A percentile compares a stretch with the other conserved stretches of the same genome.
Evolutionary conservation across 2,888 invertebrate species (phyloP).

Genomic region (Eudiplozoon nipponicum): DNA sequence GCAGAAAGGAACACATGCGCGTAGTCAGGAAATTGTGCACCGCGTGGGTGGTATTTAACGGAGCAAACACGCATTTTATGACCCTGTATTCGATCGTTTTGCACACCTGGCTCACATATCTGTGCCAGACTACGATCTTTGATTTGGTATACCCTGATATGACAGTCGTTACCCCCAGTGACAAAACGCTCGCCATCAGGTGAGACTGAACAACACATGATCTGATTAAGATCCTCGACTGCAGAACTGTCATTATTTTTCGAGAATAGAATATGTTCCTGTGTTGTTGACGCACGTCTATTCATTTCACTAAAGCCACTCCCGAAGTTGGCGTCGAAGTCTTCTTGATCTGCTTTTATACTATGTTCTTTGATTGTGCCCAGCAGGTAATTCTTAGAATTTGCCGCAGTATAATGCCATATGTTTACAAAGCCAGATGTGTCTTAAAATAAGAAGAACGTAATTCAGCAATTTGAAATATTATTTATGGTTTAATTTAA

Average conservation of each 20-base stretch:
- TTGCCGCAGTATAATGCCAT: slow-evolving; percentile 25
- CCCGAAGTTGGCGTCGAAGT: background rate
- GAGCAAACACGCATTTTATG: slow-evolving; percentile 25
- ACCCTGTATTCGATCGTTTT: slow-evolving; percentile 25
- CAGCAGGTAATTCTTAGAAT: slow-evolving; percentile 1
- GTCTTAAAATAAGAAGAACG: slow-evolving; percentile 19
- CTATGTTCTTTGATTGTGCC: slow-evolving; percentile 8
- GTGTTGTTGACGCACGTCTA: background rate
- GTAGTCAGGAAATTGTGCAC: slow-evolving; percentile 17
- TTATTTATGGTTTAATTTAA: too few relatives aligned
- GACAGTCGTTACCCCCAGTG: slow-evolving; percentile 22
- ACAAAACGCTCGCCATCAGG: slow-evolving; percentile 21
- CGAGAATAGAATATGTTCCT: background rate
- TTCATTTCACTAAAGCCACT: background rate
- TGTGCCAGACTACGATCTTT: slow-evolving; percentile 19
- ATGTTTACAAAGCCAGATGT: slow-evolving; percentile 24
- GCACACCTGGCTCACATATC: too few relatives aligned
- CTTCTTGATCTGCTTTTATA: background rate
- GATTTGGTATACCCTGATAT: slow-evolving; percentile 24
- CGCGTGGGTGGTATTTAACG: slow-evolving; percentile 22
- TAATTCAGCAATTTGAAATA: too few relatives aligned
- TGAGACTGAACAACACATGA: slow-evolving; percentile 21
- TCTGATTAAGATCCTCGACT: slow-evolving; percentile 17
- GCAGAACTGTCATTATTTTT: background rate
- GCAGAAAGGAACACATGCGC: slow-evolving; percentile 24